Conservation (phyloP, 2,888 invertebrate species). For the Eupithecia pulchellata region DNA sequence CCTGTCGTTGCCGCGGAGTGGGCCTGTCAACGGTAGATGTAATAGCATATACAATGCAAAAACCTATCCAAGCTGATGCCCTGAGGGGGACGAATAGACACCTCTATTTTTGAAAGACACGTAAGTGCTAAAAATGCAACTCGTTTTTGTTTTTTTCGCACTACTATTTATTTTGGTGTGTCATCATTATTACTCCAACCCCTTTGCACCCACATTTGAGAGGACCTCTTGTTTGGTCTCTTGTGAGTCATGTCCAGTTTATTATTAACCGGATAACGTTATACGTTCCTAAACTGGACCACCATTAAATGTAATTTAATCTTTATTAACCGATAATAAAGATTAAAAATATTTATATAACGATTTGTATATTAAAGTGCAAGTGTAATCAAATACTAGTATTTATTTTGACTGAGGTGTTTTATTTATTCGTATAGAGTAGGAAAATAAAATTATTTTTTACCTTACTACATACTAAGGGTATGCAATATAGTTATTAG, state of each 20-base stretch:
- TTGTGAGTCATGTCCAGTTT: too few species aligned
- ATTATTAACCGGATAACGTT: too few species aligned
- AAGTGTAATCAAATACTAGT: not conserved
- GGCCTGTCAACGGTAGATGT: conserved; percentile 76
- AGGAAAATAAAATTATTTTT: too few species aligned
- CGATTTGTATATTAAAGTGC: too few species aligned
- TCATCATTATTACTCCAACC: not conserved
- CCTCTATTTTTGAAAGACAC: conserved; percentile 18
- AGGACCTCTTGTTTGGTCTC: not conserved
- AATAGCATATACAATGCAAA: conserved; percentile 71
- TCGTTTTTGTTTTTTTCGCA: not conserved
- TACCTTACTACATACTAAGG: not conserved
- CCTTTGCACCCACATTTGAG: not conserved
- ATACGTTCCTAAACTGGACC: too few species aligned
- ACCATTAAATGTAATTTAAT: too few species aligned
- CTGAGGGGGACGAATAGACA: conserved; percentile 24
- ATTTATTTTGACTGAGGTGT: not conserved
- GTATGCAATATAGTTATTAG: too few species aligned
- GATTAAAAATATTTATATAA: too few species aligned
- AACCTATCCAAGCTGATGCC: conserved; percentile 42
- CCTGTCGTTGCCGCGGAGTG: conserved; percentile 75
- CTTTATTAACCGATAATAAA: too few species aligned
- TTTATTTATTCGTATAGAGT: too few species aligned
- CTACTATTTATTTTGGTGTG: not conserved
- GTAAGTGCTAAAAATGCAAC: not conserved